Percentiles rank a stretch among this genome's conserved stretches.
These are phyloP conservation scores for Agriopis aurantiaria DNA, from an alignment of 2,888 invertebrate species.

Conservation along the genomic window DNA sequence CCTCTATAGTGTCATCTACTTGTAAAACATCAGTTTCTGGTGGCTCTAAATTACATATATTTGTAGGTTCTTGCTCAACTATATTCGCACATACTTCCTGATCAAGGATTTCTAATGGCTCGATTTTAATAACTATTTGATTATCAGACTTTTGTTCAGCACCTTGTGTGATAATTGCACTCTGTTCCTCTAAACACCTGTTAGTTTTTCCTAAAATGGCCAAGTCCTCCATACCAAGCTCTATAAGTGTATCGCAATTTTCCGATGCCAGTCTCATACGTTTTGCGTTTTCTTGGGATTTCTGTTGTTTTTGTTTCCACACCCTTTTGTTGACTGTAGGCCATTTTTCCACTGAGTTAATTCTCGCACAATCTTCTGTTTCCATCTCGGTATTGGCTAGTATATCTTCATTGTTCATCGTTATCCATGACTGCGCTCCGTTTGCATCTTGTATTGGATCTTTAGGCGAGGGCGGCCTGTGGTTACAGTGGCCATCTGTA, in stretches of 20 bases:
- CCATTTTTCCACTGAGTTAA: conserved; percentile 72
- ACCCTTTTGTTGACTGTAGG: conserved; percentile 70
- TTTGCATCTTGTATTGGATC: conserved; percentile 49
- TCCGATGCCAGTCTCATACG: conserved; percentile 68
- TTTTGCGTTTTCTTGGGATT: conserved; percentile 61
- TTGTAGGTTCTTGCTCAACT: conserved; percentile 17
- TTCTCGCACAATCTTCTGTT: conserved; percentile 70
- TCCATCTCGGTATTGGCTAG: conserved; percentile 53
- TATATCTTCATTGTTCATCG: conserved; percentile 55
- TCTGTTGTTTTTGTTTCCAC: conserved; percentile 67
- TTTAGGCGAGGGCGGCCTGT: conserved; percentile 62
- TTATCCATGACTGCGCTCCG: conserved; percentile 51
- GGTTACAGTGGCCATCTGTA: conserved; percentile 72
- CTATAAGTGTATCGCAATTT: conserved; percentile 58
- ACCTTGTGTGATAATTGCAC: conserved; percentile 42
- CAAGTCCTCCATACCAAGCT: conserved; percentile 65
- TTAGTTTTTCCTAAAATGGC: conserved; percentile 30
- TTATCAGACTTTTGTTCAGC: conserved; percentile 45
- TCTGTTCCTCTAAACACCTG: conserved; percentile 34
- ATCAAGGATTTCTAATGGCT: conserved; percentile 34
- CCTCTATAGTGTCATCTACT: conserved; percentile 29
- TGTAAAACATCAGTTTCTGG: neutral
- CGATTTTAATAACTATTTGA: conserved; percentile 34
- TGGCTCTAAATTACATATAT: conserved; percentile 16
- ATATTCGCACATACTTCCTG: conserved; percentile 20